Evolutionary conservation across 2,888 invertebrate genomes (phyloP).

Genomic region (Tromatobia lineatoria): DNA sequence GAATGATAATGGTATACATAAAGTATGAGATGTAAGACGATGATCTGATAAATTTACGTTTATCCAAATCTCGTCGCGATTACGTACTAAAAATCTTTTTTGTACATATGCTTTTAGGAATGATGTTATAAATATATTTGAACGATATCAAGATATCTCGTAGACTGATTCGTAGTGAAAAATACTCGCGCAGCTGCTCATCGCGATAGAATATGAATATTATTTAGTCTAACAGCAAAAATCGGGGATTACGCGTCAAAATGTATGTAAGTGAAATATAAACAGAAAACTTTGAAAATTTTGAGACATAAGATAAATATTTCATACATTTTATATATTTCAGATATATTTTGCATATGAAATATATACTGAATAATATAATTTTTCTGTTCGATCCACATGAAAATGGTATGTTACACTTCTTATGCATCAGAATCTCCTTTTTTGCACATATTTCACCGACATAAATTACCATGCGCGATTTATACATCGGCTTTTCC

Average conservation of each 20-base stretch:
- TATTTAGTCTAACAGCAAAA: background rate
- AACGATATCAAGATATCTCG: conserved; percentile 37
- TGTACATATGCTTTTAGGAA: conserved; percentile 49
- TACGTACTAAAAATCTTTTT: conserved; percentile 54
- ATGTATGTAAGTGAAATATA: no score
- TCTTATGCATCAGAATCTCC: no score
- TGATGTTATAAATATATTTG: conserved; percentile 46
- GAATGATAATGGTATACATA: conserved; percentile 39
- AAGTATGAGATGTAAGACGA: conserved; percentile 28
- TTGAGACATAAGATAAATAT: no score
- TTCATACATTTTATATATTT: no score
- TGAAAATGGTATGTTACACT: no score
- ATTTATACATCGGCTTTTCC: background rate
- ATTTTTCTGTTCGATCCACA: no score
- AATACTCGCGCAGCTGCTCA: background rate
- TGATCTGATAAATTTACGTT: conserved; percentile 30
- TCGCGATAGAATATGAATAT: background rate
- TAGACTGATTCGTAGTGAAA: background rate
- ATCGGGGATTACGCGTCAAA: no score
- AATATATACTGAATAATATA: no score
- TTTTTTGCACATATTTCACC: no score
- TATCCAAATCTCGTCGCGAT: conserved; percentile 36
- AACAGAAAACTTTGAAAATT: background rate
- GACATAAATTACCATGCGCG: background rate
- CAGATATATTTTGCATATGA: no score